Base-by-base conservation (phyloP, 2,888 invertebrate species). In the Drosophila macrospina region DNA sequence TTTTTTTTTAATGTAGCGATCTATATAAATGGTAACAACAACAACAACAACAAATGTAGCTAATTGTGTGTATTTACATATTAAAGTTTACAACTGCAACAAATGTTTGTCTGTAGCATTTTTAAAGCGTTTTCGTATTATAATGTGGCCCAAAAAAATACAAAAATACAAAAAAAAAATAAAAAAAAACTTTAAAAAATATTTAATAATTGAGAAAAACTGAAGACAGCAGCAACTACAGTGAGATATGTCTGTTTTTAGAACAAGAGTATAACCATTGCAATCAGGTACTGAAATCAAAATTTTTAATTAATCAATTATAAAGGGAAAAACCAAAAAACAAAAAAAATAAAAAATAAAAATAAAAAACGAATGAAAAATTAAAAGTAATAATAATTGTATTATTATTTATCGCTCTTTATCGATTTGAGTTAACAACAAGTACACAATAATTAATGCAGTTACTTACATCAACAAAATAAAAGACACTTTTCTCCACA, bases 241-340 rank as follows among this genome's bases (percentile, higher is more conserved):
- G 70, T 79, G 71, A 80, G 63, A 79, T 69, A 47, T 76, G 69
- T 72, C 70, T 70, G 67, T 69, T 65, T 70, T 48, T 55, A 59
- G 10, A 50, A 69, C 39, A 60, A 73, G 61, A 60, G 20, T 52
- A 60, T 55, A 72, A 69, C 60, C 62, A 81, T 86, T 89, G 80
- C 77, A 89, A 87, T 89, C 87, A 89, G 87, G 89, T 89, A 86
- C 62, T 74, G 65, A 79, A 87, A 87, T 87, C 87, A 87, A 87
- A 87, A 87, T 89, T 88, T 77, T 81, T 62, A 59, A 68, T 56
- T 71, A 68, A 56, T 36, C 26, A 73, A 67, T 41, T 52, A 52
- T 64, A 60, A 44, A 52, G 2, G 45, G 39, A 44, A 34, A n/a
- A 36, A 20, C 28, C 6, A 16, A 56, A 26, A 48, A 20, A 6